Conservation (phyloP, 2,113 vertebrate species). For the Cynopterus brachyotis region DNA sequence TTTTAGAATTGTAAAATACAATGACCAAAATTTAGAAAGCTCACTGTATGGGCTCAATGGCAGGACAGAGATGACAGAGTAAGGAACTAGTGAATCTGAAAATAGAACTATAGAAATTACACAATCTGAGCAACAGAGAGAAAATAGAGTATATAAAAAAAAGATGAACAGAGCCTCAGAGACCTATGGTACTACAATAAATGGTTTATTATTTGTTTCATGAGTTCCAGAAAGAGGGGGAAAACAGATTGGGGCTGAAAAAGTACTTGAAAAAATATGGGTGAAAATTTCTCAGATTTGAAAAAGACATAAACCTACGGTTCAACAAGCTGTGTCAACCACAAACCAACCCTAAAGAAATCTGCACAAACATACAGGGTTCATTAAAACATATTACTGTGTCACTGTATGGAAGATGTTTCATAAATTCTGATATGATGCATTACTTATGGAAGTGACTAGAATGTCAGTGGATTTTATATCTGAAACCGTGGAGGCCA, state of each 20-base stretch:
- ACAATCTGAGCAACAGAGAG: background rate
- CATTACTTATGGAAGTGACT: background rate
- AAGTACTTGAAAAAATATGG: background rate
- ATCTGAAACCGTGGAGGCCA: background rate
- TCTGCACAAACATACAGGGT: background rate
- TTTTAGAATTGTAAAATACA: conserved; percentile 31
- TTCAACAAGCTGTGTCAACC: background rate
- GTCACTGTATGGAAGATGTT: background rate
- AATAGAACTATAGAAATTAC: background rate
- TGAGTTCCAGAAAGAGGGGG: background rate
- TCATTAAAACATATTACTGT: background rate
- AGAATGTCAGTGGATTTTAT: background rate
- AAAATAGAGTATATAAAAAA: background rate
- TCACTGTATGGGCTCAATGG: background rate
- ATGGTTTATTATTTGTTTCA: background rate
- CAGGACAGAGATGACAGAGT: background rate
- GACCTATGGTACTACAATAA: background rate
- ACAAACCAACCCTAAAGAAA: background rate
- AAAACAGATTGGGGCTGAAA: background rate
- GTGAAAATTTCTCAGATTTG: background rate
- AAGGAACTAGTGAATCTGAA: conserved; percentile 21
- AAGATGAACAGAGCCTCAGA: background rate
- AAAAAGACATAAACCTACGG: background rate
- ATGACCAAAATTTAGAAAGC: background rate
- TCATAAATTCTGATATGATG: background rate